Evolutionary conservation across 2,888 invertebrate species (phyloP).

Genomic region (Ypsolopha scabrella): DNA sequence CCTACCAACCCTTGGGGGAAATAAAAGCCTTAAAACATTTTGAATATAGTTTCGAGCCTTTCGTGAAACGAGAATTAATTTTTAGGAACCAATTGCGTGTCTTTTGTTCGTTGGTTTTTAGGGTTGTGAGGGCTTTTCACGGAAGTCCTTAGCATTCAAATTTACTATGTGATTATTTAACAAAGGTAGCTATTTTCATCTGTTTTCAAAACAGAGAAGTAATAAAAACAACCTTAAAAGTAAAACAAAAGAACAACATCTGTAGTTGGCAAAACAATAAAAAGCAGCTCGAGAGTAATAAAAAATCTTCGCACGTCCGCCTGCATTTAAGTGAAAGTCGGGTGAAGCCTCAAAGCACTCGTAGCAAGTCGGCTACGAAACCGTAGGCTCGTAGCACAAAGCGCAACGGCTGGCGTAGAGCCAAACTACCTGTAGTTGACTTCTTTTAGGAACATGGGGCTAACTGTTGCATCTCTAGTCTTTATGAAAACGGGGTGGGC

Average conservation of each 20-base stretch:
- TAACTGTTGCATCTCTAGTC: conserved; percentile 27
- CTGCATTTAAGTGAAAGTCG: conserved; percentile 22
- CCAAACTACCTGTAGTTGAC: conserved; percentile 63
- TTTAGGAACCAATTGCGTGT: too few relatives aligned
- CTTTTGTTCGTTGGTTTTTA: too few relatives aligned
- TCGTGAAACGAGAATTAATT: too few relatives aligned
- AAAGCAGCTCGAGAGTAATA: conserved; percentile 4
- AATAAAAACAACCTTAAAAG: too few relatives aligned
- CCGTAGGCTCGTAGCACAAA: conserved; percentile 36
- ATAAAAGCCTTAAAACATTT: conserved; percentile 1
- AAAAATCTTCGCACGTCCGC: conserved; percentile 13
- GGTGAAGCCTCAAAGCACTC: conserved; percentile 18
- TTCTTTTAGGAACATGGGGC: conserved; percentile 21
- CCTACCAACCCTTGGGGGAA: neutral
- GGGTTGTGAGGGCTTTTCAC: too few relatives aligned
- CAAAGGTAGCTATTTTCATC: too few relatives aligned
- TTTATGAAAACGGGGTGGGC: neutral
- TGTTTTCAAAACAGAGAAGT: too few relatives aligned
- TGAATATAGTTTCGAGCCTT: conserved; percentile 1
- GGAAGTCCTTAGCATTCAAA: too few relatives aligned
- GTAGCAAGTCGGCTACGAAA: conserved; percentile 15
- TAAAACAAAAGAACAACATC: too few relatives aligned
- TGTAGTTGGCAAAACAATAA: neutral
- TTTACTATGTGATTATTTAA: too few relatives aligned
- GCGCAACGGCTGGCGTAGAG: conserved; percentile 39